A percentile compares a stretch with the other conserved stretches of the same genome.
phyloP scores from a whole-genome alignment of 1,140 invertebrate species.

The Camponotus floridanus region DNA sequence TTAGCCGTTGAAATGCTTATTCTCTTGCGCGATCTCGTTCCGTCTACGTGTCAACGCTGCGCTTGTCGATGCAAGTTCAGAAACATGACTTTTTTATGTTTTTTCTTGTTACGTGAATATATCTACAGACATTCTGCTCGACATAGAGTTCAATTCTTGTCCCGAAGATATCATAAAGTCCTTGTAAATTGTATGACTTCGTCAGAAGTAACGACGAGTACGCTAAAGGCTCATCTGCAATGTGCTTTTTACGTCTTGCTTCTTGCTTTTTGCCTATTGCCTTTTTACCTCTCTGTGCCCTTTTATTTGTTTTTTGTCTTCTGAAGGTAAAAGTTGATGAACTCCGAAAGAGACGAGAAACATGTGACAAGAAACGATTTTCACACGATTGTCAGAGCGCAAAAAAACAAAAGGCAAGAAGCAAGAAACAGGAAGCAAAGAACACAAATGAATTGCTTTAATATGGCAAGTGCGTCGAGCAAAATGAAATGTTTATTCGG shows the following conservation, averaged over 20 bases:
- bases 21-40: constrained; percentile 39
- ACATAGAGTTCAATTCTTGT: neutral
- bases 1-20: constrained; percentile 15
- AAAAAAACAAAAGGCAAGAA: too few species aligned
- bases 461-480: constrained; percentile 34
- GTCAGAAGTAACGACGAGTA: neutral
- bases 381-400: too few species aligned
- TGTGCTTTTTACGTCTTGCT: too few species aligned
- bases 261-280: too few species aligned
- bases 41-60: constrained; percentile 41
- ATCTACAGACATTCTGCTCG: constrained; percentile 44
- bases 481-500: constrained; percentile 37
- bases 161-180: neutral
- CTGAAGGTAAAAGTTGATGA: too few species aligned
- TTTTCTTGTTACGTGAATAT: neutral
- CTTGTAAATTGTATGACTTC: constrained; percentile 23
- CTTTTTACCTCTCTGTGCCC: too few species aligned
- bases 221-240: neutral
- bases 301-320: too few species aligned
- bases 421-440: too few species aligned
- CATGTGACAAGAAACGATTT: too few species aligned
- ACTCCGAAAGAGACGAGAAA: too few species aligned
- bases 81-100: constrained; percentile 34
- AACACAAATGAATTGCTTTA: too few species aligned
- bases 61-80: constrained; percentile 27